Evolutionary conservation across 2,888 invertebrate species (phyloP), one percentile per base, ranked within the genome.

Genomic region (Drosophila hamatofila): DNA sequence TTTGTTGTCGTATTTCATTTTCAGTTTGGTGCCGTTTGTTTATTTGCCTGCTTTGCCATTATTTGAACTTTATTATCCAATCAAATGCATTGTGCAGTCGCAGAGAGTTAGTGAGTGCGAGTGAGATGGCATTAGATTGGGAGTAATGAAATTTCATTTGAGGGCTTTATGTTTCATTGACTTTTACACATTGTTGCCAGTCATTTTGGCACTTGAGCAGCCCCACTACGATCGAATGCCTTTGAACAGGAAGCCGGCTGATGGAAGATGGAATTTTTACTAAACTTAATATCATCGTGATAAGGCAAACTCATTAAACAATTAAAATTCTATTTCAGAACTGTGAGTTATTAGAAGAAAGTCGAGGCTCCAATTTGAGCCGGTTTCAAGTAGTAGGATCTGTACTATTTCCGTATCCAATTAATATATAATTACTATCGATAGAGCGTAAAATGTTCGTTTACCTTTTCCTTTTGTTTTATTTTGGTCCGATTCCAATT

Each of bases 21-120:
- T 56, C 18, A 23, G 54, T 52, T 35, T 58, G 54, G 23, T 39
- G 8, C 46, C 41, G 44, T 69, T 66, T 80, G 74, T 83, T 73
- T 63, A 51, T 59, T 65, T 69, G 62, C 49, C 18, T 61, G 59
- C 56, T 85, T 85, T 80, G 73, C 52, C 72, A 84, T 84, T 79
- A 65, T 77, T 85, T 70, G 46, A 62, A 72, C 61, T 81, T 84
- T 77, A 83, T 83, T 88, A 83, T 85, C 85, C 77, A 85, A 85
- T 83, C 80, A 78, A 80, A 83, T 83, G 86, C 88, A 88, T 85
- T 85, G 88, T 79, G 70, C 61, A 75, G n/a, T 59, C 37, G 25
- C 27, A n/a, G 12, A 35, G 41, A 21, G 41, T 11, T 6, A 25
- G 56, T 16, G 16, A 12, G 33, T 5, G 39, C 41, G 49, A 35